Percentiles rank a stretch among this genome's conserved stretches.
These are phyloP conservation scores for Bathybates hornii DNA, from an alignment of 2,113 vertebrate species.

Conservation along the genomic window DNA sequence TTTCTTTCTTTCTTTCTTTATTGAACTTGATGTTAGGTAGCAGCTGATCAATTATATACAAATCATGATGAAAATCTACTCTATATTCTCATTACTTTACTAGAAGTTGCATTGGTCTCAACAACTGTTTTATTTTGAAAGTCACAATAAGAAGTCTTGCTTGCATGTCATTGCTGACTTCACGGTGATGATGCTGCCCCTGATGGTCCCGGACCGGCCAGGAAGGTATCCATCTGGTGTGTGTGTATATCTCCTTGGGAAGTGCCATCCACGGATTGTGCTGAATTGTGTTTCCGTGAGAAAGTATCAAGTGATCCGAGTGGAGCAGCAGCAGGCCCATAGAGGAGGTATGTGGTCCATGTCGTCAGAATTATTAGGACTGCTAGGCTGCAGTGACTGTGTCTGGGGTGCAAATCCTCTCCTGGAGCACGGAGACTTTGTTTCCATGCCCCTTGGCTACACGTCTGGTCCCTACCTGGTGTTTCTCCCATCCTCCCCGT, in stretches of 20 bases:
- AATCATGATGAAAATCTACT: not conserved
- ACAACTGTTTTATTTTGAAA: conserved; percentile 28
- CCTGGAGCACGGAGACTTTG: conserved; percentile 21
- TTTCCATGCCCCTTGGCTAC: conserved; percentile 5
- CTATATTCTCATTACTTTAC: not conserved
- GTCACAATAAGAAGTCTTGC: not conserved
- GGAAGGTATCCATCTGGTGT: conserved; percentile 65
- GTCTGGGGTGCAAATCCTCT: not conserved
- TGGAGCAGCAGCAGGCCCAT: conserved; percentile 12
- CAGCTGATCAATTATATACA: not conserved
- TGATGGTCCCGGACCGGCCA: conserved; percentile 56
- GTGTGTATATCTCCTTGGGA: conserved; percentile 30
- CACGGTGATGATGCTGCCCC: conserved; percentile 48
- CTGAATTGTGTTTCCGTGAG: conserved; percentile 24
- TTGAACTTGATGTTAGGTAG: not conserved
- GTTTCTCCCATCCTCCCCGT: not conserved
- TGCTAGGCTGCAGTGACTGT: not conserved
- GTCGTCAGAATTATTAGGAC: not conserved
- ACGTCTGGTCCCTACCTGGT: conserved; percentile 5
- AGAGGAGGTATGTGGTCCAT: conserved; percentile 49
- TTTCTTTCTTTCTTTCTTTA: not conserved
- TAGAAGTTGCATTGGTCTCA: not conserved
- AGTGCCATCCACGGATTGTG: conserved; percentile 49
- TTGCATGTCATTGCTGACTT: not conserved
- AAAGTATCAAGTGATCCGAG: conserved; percentile 26